phyloP scores from a whole-genome alignment of 2,113 vertebrate species.

The Myiozetetes cayanensis region DNA sequence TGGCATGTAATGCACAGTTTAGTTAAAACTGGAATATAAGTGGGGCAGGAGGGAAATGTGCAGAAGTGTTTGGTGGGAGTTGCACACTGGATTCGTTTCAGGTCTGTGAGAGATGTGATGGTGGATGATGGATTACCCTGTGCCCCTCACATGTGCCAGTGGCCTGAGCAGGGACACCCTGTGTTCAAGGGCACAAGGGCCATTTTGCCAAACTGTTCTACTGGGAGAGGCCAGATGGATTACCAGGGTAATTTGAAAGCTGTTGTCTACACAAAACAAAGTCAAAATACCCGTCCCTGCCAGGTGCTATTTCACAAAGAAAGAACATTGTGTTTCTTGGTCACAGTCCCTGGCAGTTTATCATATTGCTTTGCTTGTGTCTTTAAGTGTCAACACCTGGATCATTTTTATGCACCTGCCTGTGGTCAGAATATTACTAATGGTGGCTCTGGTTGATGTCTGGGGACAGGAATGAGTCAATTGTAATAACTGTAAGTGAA shows the following conservation, averaged over 20 bases:
- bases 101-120: not conserved
- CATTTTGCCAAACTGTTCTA: accelerated
- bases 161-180: not conserved
- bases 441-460: not conserved
- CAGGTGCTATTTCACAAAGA: not conserved
- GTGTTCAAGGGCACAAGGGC: not conserved
- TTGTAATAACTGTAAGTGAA: not conserved
- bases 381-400: not conserved
- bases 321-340: not conserved
- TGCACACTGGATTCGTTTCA: not conserved
- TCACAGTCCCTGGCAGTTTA: not conserved
- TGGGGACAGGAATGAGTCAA: not conserved
- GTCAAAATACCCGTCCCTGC: not conserved
- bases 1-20: not conserved
- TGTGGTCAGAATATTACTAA: not conserved
- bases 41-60: not conserved
- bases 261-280: not conserved
- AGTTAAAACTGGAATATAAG: not conserved
- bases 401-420: slow-evolving; percentile 4
- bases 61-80: not conserved
- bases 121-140: not conserved
- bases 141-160: accelerated
- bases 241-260: not conserved
- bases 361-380: not conserved
- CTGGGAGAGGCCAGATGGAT: not conserved